Conservation (phyloP, 2,113 vertebrate genomes). For the Anguilla rostrata region DNA sequence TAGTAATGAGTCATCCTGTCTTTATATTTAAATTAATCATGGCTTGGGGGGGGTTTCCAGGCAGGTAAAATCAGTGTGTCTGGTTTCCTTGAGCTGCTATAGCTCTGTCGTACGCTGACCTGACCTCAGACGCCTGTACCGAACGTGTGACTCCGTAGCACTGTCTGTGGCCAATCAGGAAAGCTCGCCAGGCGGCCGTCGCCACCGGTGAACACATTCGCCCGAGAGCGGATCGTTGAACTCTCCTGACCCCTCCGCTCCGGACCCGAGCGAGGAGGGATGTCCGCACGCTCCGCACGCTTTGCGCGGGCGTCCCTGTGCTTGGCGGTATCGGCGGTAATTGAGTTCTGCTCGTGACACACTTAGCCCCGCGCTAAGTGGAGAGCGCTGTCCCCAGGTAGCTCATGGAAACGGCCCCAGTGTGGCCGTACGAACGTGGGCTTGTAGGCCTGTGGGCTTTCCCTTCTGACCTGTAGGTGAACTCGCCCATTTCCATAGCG, state of each 20-base stretch:
- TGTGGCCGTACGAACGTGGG: background rate
- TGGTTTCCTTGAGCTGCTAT: too few relatives aligned
- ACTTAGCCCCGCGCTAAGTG: background rate
- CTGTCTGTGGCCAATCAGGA: conserved; percentile 30
- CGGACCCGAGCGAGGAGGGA: background rate
- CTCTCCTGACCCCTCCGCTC: background rate
- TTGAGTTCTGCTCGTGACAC: background rate
- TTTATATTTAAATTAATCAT: background rate
- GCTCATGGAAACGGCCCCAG: background rate
- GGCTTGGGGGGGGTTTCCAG: background rate
- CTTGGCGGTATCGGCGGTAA: background rate
- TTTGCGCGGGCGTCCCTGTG: background rate
- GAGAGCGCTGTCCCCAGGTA: background rate
- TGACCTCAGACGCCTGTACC: background rate
- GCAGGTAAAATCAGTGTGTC: background rate
- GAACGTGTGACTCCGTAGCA: conserved; percentile 38
- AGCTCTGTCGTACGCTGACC: too few relatives aligned
- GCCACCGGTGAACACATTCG: conserved; percentile 3
- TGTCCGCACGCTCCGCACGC: background rate
- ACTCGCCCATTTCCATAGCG: background rate
- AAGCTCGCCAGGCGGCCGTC: conserved; percentile 24
- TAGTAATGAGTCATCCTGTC: background rate
- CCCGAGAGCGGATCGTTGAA: background rate
- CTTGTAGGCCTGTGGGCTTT: background rate
- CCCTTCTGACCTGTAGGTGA: background rate